Base-by-base conservation (phyloP, 2,113 vertebrate genomes). In the Chlamydotis undulata region DNA sequence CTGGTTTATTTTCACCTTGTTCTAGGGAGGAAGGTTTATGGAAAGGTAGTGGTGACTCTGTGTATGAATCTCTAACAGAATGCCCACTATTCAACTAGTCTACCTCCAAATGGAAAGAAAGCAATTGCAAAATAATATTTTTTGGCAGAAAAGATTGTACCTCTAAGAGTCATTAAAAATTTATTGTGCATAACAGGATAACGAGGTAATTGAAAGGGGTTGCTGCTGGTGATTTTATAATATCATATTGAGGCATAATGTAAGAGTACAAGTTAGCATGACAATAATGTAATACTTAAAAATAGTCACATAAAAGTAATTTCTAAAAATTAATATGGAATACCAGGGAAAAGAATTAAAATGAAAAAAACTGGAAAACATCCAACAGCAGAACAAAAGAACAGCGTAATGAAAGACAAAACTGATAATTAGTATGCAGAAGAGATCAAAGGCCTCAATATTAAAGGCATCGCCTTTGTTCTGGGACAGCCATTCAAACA, bases 371-470 rank as follows among this genome's bases (percentile, higher is more conserved):
- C 9, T 56, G 37, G 43, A 89, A 94, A 85, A 50, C 19, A 86
- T 91, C 55, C 78, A 88, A 85, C 26, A 87, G 28, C 4, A 14
- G 53, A 94, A 96, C 83, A 94, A 93, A 95, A 94, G 31, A 90
- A 76, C 22, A 90, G 65, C 41, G 86, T 55, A 94, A 84, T 74
- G 47, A 90, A 92, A 97, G 79, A 80, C 49, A 59, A 86, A 90
- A 83, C 73, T 79, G 75, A 55, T 87, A 86, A 96, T 97, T 91
- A 96, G 61, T 69, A 82, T 0, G 0, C 57, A 94, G 68, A 91
- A 89, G 76, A 97, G 88, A 96, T 97, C 95, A 97, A 96, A 96
- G 95, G 69, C 78, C 87, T 84, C 56, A 84, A 9, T 67, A 78
- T 84, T 94, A 94, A 96, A 96, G 63, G 69, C 64, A 96, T 10